Evolutionary conservation across 2,888 invertebrate species (phyloP).

Genomic region (Stegana nigrithorax): DNA sequence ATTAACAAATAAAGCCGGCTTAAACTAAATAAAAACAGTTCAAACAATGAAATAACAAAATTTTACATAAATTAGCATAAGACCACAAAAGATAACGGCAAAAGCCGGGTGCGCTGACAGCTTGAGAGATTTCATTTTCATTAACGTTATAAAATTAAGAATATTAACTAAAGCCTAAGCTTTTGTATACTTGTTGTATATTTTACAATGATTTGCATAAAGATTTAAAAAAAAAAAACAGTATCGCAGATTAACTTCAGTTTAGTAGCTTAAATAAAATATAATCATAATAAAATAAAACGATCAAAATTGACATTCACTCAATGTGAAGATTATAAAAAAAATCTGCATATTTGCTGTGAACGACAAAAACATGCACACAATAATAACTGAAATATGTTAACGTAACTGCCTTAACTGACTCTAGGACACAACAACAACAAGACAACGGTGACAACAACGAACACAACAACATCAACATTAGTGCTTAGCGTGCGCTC

Average conservation of each 20-base stretch:
- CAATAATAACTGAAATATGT: neutral
- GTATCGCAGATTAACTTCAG: too few species aligned
- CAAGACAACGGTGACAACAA: neutral
- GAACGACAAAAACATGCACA: too few species aligned
- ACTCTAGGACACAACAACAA: neutral
- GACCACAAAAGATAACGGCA: constrained; percentile 32
- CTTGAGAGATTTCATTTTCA: constrained; percentile 7
- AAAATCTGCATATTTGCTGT: too few species aligned
- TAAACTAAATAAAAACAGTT: neutral
- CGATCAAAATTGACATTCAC: constrained; percentile 23
- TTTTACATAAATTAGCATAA: constrained; percentile 56
- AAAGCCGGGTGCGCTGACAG: neutral
- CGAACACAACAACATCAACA: constrained; percentile 11
- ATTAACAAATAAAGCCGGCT: neutral
- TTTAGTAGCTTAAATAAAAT: neutral
- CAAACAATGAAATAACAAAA: neutral
- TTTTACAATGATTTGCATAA: too few species aligned
- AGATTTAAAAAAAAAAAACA: neutral
- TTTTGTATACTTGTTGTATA: too few species aligned
- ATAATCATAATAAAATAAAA: neutral
- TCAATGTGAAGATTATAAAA: too few species aligned
- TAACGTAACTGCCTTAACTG: neutral
- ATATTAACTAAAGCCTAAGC: too few species aligned
- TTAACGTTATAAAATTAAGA: too few species aligned
- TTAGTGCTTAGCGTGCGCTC: neutral